Percentiles rank a stretch among this genome's conserved stretches.
Evolutionary conservation across 2,113 vertebrate genomes (phyloP).

Genomic region (Garra rufa): DNA sequence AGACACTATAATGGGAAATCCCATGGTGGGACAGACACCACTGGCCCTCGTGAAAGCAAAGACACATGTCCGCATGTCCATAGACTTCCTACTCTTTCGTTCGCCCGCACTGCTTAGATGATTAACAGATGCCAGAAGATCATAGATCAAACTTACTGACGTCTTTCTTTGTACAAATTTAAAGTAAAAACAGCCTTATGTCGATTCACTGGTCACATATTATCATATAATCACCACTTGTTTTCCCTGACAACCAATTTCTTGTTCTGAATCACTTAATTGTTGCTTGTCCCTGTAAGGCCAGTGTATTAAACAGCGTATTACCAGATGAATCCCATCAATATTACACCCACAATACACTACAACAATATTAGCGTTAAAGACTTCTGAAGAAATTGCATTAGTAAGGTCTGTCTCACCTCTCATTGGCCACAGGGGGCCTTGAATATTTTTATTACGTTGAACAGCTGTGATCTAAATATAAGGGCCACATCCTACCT

Average conservation of each 20-base stretch:
- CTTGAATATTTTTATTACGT: conserved; percentile 68
- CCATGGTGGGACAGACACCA: conserved; percentile 49
- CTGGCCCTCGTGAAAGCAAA: conserved; percentile 52
- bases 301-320: background rate
- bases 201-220: no score
- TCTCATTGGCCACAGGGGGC: conserved; percentile 58
- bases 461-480: conserved; percentile 78
- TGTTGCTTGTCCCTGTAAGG: background rate
- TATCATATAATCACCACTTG: background rate
- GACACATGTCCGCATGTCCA: conserved; percentile 37
- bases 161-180: background rate
- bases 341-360: background rate
- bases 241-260: background rate
- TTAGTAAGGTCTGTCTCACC: conserved; percentile 46
- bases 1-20: conserved; percentile 66
- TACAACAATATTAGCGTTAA: background rate
- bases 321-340: background rate
- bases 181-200: background rate
- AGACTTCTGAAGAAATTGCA: conserved; percentile 9
- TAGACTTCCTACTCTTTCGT: background rate
- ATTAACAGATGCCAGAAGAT: conserved; percentile 8
- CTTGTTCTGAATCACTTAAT: background rate
- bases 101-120: background rate
- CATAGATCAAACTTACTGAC: background rate
- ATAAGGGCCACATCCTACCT: conserved; percentile 71